A percentile compares a stretch with the other conserved stretches of the same genome.
Evolutionary conservation across 2,797 vertebrate genomes (phyloP).

Genomic region (Chelmon rostratus): DNA sequence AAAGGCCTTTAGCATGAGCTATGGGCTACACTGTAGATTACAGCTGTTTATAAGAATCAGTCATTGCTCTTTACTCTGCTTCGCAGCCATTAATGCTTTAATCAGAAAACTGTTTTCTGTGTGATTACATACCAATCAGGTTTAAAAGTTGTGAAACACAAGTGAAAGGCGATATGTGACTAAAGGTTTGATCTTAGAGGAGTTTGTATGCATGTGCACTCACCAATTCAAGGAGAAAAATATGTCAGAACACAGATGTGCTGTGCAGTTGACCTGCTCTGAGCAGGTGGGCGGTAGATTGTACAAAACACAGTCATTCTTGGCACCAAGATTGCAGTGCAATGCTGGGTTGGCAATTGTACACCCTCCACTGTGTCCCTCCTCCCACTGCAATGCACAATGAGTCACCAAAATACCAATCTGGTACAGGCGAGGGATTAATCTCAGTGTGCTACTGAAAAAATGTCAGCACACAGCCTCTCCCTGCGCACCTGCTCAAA

Average conservation of each 20-base stretch:
- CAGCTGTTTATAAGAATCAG: neutral
- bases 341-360: neutral
- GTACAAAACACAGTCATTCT: neutral
- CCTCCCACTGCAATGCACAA: neutral
- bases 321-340: neutral
- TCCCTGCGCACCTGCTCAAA: neutral
- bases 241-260: neutral
- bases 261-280: neutral
- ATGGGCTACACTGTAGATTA: neutral
- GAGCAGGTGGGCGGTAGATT: neutral
- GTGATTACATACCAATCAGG: too few relatives aligned
- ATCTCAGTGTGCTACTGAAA: neutral
- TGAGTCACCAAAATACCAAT: constrained; percentile 1
- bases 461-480: neutral
- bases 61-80: too few relatives aligned
- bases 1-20: neutral
- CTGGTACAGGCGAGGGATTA: neutral
- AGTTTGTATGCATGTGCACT: neutral
- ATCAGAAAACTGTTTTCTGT: neutral
- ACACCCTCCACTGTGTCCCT: neutral
- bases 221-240: neutral
- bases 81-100: neutral
- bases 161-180: neutral
- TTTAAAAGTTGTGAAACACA: neutral
- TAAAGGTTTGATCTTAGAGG: neutral